phyloP scores from a whole-genome alignment of 2,888 invertebrate genomes.

The Leucophenga montana region DNA sequence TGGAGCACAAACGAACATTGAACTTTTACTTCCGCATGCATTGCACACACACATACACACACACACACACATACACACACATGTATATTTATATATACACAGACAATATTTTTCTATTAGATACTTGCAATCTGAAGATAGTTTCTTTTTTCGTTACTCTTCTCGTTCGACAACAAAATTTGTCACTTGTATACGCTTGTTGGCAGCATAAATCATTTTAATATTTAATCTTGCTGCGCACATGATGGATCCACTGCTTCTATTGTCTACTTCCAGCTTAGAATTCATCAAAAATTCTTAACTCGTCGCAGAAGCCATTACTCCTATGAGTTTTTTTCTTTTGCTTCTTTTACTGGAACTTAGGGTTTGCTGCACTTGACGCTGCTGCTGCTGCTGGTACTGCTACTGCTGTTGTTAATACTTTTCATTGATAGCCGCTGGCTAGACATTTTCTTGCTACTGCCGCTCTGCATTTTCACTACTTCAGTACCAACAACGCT shows the following conservation, averaged over 20 bases:
- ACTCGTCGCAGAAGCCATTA: slow-evolving; percentile 14
- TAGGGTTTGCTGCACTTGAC: not conserved
- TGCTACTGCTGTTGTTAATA: not conserved
- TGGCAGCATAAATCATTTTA: slow-evolving; percentile 16
- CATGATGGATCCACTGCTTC: not conserved
- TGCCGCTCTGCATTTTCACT: not conserved
- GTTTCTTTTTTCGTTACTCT: slow-evolving; percentile 45
- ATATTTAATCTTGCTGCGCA: not conserved
- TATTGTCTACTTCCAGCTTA: not conserved
- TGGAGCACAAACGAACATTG: slow-evolving; percentile 73
- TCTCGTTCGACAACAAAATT: slow-evolving; percentile 47
- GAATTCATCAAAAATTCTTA: slow-evolving; percentile 14
- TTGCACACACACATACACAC: slow-evolving; percentile 42
- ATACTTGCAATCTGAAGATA: not conserved
- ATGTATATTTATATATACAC: not conserved
- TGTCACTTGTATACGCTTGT: slow-evolving; percentile 1
- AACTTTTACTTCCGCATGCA: slow-evolving; percentile 73
- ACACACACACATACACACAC: not conserved
- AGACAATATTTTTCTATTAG: not conserved
- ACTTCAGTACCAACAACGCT: not conserved
- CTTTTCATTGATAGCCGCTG: slow-evolving; percentile 24
- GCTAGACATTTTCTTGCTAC: slow-evolving; percentile 9
- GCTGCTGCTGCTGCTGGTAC: not conserved
- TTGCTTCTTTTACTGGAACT: not conserved
- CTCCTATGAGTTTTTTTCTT: not conserved